phyloP scores from a whole-genome alignment of 2,888 invertebrate genomes.

The Amorpha juglandis region DNA sequence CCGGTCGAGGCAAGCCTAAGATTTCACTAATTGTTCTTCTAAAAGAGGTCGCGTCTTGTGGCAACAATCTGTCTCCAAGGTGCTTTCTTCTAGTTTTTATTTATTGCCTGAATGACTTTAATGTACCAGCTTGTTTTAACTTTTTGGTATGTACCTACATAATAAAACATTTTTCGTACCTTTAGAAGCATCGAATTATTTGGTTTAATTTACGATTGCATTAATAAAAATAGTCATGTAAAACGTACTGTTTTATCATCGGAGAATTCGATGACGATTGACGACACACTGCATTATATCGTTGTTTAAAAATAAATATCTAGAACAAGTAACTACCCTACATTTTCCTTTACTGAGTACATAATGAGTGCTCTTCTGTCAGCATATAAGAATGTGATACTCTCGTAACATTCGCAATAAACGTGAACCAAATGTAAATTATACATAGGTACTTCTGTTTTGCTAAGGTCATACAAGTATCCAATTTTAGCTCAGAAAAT shows the following conservation, averaged over 20 bases:
- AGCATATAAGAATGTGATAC: neutral
- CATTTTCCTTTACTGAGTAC: slow-evolving; percentile 9
- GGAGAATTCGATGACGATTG: neutral
- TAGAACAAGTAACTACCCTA: neutral
- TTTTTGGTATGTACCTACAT: no score
- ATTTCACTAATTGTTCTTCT: slow-evolving; percentile 1
- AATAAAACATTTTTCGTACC: no score
- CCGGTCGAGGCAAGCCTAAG: neutral
- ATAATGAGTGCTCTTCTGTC: neutral
- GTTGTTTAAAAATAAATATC: neutral
- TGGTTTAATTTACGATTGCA: neutral
- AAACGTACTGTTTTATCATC: neutral
- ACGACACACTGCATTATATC: neutral
- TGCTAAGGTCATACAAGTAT: no score
- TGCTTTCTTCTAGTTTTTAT: neutral
- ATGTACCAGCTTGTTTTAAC: no score
- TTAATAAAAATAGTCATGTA: no score
- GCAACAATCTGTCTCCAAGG: neutral
- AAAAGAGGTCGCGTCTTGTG: neutral
- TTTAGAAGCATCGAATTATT: no score
- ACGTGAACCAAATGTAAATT: no score
- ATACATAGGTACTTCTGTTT: no score
- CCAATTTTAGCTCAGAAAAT: no score
- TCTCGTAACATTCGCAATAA: slow-evolving; percentile 11
- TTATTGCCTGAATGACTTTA: no score